phyloP scores from a whole-genome alignment of 1,140 invertebrate species.

The Maconellicoccus hirsutus region DNA sequence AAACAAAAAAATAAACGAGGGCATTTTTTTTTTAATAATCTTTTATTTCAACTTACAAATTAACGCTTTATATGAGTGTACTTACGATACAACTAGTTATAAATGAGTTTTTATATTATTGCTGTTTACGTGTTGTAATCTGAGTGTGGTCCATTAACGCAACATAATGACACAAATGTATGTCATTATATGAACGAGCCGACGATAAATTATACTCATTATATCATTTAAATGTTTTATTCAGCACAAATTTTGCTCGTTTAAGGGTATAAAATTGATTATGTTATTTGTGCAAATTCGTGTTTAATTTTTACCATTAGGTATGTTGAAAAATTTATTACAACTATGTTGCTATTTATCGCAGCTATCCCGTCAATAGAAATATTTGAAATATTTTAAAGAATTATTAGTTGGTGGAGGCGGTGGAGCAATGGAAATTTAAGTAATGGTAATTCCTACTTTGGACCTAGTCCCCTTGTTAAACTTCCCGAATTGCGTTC shows the following conservation, averaged over 20 bases:
- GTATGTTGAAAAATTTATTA: too few species aligned
- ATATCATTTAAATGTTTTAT: neutral
- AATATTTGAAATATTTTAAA: too few species aligned
- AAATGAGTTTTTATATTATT: neutral
- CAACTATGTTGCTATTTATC: too few species aligned
- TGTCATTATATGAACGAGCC: neutral
- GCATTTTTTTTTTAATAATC: too few species aligned
- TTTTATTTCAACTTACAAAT: neutral
- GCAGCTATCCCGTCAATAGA: too few species aligned
- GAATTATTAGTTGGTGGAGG: too few species aligned
- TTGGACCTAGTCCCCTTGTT: too few species aligned
- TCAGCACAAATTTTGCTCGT: neutral
- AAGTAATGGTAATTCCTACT: too few species aligned
- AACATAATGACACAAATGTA: conserved; percentile 9
- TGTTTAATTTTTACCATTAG: too few species aligned
- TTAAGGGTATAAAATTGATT: neutral
- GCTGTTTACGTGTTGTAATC: conserved; percentile 3
- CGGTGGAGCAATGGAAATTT: too few species aligned
- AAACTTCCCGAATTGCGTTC: too few species aligned
- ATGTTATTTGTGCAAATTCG: neutral
- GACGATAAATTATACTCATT: neutral
- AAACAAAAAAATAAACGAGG: too few species aligned
- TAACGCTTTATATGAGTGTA: neutral
- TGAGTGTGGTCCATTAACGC: conserved; percentile 2
- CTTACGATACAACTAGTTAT: neutral